A percentile compares a stretch with the other conserved stretches of the same genome.
phyloP scores from a whole-genome alignment of 2,113 vertebrate species.

The Leucosticte australis region DNA sequence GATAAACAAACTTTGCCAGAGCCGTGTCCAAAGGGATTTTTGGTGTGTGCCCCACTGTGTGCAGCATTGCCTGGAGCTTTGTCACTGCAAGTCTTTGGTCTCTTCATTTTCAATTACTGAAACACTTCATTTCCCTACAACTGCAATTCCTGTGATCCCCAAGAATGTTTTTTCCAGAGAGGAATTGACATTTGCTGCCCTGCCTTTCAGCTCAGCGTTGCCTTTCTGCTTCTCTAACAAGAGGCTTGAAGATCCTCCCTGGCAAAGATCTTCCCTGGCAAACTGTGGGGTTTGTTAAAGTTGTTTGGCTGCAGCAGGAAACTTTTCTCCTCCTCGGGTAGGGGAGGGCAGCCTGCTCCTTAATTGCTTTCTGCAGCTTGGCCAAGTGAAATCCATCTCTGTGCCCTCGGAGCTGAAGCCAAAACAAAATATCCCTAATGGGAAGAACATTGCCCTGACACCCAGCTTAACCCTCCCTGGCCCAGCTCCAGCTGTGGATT shows the following conservation, averaged over 20 bases:
- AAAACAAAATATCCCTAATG: neutral
- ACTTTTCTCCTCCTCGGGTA: neutral
- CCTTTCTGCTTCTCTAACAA: neutral
- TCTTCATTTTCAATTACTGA: neutral
- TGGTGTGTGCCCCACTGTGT: neutral
- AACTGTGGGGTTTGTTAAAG: neutral
- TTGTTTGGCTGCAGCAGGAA: neutral
- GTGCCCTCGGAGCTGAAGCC: neutral
- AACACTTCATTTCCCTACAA: conserved; percentile 57
- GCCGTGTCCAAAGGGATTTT: neutral
- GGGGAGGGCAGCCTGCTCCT: neutral
- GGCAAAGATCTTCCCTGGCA: neutral
- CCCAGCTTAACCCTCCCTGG: too few relatives aligned
- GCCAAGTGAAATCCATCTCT: conserved; percentile 37
- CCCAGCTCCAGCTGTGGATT: too few relatives aligned
- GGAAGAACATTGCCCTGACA: neutral
- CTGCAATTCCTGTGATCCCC: conserved; percentile 55
- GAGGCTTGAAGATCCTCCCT: neutral
- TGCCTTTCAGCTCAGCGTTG: neutral
- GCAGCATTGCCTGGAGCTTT: neutral
- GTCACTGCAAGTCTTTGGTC: neutral
- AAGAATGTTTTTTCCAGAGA: neutral
- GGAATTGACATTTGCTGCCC: neutral
- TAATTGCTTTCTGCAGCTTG: neutral
- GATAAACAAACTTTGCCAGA: neutral